These are phyloP conservation scores for Drosophila littoralis DNA, from an alignment of 1,140 invertebrate species.

Conservation along the genomic window DNA sequence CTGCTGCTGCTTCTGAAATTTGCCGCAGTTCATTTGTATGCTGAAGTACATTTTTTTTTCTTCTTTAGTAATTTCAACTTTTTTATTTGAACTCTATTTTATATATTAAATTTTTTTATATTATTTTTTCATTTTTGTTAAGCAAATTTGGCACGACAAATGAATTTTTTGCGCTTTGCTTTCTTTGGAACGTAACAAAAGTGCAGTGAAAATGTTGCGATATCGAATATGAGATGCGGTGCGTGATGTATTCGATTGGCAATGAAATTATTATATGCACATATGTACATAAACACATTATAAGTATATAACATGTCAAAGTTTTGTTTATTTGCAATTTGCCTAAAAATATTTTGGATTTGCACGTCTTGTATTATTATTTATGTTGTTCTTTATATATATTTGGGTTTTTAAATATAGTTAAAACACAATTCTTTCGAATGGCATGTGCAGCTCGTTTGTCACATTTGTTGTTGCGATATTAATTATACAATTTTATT, in stretches of 20 bases:
- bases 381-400: neutral
- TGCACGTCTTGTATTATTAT: neutral
- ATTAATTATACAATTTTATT: conserved; percentile 49
- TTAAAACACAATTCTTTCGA: conserved; percentile 9
- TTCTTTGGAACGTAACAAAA: conserved; percentile 39
- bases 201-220: conserved; percentile 50
- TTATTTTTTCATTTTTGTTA: conserved; percentile 28
- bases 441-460: conserved; percentile 19
- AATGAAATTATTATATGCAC: conserved; percentile 21
- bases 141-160: conserved; percentile 61
- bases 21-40: conserved; percentile 79
- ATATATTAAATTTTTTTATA: conserved; percentile 18
- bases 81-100: conserved; percentile 46
- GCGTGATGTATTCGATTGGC: conserved; percentile 48
- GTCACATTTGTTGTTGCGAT: conserved; percentile 3
- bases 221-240: conserved; percentile 58
- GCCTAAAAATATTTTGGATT: neutral
- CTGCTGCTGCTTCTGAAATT: conserved; percentile 58
- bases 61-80: conserved; percentile 20
- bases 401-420: conserved; percentile 8
- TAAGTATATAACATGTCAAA: conserved; percentile 1
- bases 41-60: conserved; percentile 43
- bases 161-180: conserved; percentile 51
- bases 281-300: neutral
- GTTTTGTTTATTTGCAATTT: conserved; percentile 2